These are phyloP conservation scores for Lochmaea capreae DNA, from an alignment of 2,888 invertebrate species.

Conservation along the genomic window DNA sequence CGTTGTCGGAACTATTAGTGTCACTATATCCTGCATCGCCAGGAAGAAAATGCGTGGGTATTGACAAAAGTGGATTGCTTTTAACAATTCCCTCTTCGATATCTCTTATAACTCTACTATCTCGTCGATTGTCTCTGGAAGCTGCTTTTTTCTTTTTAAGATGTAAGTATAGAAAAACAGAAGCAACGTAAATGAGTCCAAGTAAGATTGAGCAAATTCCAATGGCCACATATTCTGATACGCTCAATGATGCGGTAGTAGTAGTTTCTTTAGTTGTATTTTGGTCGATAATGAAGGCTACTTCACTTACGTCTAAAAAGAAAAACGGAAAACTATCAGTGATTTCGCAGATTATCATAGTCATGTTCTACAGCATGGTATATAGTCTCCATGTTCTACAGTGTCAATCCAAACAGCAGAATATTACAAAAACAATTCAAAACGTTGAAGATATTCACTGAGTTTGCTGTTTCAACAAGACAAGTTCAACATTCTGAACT, in stretches of 20 bases:
- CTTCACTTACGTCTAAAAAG: slow-evolving; percentile 81
- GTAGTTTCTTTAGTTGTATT: slow-evolving; percentile 70
- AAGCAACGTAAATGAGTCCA: slow-evolving; percentile 88
- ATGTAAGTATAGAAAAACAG: slow-evolving; percentile 85
- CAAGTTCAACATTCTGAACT: no score
- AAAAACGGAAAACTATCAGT: background rate
- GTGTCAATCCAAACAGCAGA: no score
- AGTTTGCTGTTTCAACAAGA: no score
- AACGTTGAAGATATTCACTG: no score
- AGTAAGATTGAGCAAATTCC: slow-evolving; percentile 85
- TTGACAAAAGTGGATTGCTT: slow-evolving; percentile 78
- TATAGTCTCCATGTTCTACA: no score
- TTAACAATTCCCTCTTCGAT: slow-evolving; percentile 78
- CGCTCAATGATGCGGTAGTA: slow-evolving; percentile 70
- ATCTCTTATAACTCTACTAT: slow-evolving; percentile 49
- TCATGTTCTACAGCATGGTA: no score
- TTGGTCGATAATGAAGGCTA: slow-evolving; percentile 78
- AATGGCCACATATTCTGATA: slow-evolving; percentile 85
- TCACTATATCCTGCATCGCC: slow-evolving; percentile 66
- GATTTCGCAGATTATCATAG: no score
- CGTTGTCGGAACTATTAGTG: slow-evolving; percentile 76
- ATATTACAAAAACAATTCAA: no score
- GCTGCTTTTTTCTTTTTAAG: slow-evolving; percentile 71
- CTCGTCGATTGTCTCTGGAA: slow-evolving; percentile 54
- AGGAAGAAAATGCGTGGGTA: slow-evolving; percentile 73